These are phyloP conservation scores for Xylocopa sonorina DNA, from an alignment of 1,140 invertebrate species.

Conservation along the genomic window DNA sequence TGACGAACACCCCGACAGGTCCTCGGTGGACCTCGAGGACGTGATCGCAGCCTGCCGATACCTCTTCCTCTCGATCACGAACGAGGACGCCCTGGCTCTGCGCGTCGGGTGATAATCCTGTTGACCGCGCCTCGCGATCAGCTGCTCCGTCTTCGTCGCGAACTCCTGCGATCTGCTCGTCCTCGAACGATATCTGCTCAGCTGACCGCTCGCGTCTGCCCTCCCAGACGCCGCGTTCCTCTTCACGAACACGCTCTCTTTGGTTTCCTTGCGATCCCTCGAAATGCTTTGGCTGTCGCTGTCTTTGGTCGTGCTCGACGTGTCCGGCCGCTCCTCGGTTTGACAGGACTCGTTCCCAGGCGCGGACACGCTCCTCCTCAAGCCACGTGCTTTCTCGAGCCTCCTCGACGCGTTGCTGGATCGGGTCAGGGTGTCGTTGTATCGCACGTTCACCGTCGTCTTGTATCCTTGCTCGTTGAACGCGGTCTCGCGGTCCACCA, in stretches of 20 bases:
- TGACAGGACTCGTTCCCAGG: conserved; percentile 41
- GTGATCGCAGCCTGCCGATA: conserved; percentile 33
- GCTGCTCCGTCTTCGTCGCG: conserved; percentile 57
- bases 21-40: conserved; percentile 59
- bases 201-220: conserved; percentile 35
- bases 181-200: conserved; percentile 52
- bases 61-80: conserved; percentile 62
- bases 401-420: conserved; percentile 29
- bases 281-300: conserved; percentile 11
- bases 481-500: conserved; percentile 10
- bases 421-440: conserved; percentile 51
- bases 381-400: conserved; percentile 22
- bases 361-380: conserved; percentile 55
- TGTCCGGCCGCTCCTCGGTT: not conserved
- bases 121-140: conserved; percentile 57
- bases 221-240: conserved; percentile 6
- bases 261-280: conserved; percentile 4
- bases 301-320: conserved; percentile 27
- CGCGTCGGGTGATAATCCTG: conserved; percentile 34
- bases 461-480: conserved; percentile 44
- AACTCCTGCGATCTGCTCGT: conserved; percentile 52
- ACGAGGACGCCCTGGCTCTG: conserved; percentile 61
- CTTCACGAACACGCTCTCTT: conserved; percentile 23
- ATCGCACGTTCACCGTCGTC: conserved; percentile 54
- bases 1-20: conserved; percentile 37